Base-by-base conservation (phyloP, 2,113 vertebrate species). In the Hypomesus transpacificus region DNA sequence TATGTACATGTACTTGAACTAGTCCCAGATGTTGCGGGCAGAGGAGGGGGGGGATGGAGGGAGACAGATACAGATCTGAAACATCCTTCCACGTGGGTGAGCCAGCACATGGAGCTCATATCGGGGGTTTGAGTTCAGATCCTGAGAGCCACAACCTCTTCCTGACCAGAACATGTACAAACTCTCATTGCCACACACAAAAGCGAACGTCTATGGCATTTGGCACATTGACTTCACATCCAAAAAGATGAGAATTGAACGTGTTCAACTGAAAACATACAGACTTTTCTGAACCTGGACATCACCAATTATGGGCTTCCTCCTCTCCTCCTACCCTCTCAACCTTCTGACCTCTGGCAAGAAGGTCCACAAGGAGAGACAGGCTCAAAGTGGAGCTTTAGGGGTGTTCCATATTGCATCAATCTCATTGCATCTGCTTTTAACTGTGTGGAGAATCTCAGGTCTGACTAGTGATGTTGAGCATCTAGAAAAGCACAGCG, bases 11-110 rank as follows among this genome's bases (percentile, higher is more conserved):
- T 46, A 13, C 2, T 46, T 56, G 54, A 64, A 64, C 26, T 39
- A 64, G 68, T 73, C 66, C 74, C 70, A 70, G 72, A 80, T 77
- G 72, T 77, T 62, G 31, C 64, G 56, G 51, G 28, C 69, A 56
- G 24, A 70, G 22, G 20, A 24, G 50, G 65, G 68, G 59, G 51
- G 31, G 66, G 2, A 59, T 4, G 14, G 24, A 70, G 52, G n/a
- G 26, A 56, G 68, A 24, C 2, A 0, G 51, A 20, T 22, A 18
- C 62, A 64, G 16, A 70, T 69, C 53, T 24, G 24, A 46, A 57
- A 20, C 57, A n/a, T 68, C 9, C 34, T 56, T 56, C n/a, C 54
- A 56, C n/a, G 54, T 17, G 16, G 54, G n/a, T 18, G 16, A 56
- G 54, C n/a, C 16, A 56, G 54, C 39, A 9, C 39, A 46, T 7